These are phyloP conservation scores for Ecdyonurus torrentis DNA, from an alignment of 2,888 invertebrate species.

Conservation along the genomic window DNA sequence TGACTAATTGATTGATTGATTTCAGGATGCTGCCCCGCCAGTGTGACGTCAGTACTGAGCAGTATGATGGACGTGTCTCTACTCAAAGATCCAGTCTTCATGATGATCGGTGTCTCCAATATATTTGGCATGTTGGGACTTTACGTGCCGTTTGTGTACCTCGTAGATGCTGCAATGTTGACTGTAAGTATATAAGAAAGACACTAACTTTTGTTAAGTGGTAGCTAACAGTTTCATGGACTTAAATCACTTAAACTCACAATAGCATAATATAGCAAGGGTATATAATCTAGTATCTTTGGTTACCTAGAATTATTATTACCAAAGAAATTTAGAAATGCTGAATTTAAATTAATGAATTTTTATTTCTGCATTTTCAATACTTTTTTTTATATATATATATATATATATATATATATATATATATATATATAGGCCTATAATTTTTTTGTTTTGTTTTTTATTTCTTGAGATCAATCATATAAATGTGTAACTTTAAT, in stretches of 20 bases:
- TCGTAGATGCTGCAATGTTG: slow-evolving; percentile 62
- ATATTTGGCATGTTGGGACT: slow-evolving; percentile 95
- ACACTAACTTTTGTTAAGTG: neutral
- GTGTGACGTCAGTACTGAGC: slow-evolving; percentile 49
- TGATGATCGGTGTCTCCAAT: slow-evolving; percentile 83
- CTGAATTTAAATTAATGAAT: too few species aligned
- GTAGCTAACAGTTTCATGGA: slow-evolving; percentile 6
- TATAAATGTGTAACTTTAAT: too few species aligned
- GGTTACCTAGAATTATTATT: too few species aligned
- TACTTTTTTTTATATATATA: too few species aligned
- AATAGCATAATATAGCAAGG: neutral
- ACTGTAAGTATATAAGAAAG: slow-evolving; percentile 40
- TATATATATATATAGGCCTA: too few species aligned
- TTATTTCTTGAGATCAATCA: too few species aligned
- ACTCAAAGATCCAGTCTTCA: slow-evolving; percentile 75
- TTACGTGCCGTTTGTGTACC: slow-evolving; percentile 90
- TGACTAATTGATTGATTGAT: too few species aligned
- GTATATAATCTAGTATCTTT: too few species aligned
- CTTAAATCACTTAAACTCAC: neutral
- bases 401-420: too few species aligned
- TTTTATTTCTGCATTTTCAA: too few species aligned
- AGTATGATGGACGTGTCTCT: slow-evolving; percentile 86
- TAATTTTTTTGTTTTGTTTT: too few species aligned
- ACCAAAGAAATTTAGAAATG: too few species aligned
- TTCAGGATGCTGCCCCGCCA: neutral